Conservation (phyloP, 1,140 invertebrate species). For the Drosophila lacteicornis region DNA sequence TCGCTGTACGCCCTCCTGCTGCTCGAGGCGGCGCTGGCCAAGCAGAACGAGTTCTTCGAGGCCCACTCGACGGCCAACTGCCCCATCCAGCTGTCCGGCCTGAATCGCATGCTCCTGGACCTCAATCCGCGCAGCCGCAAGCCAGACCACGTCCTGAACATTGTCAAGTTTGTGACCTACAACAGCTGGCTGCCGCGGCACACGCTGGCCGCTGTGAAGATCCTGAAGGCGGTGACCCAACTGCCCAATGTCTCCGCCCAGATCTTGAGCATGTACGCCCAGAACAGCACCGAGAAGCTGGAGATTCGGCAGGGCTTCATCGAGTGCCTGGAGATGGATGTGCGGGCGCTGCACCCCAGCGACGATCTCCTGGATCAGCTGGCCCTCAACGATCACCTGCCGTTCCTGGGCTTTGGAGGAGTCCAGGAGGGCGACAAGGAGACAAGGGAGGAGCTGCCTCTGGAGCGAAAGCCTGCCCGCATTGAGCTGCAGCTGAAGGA, state of each 20-base stretch:
- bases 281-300: constrained; percentile 86
- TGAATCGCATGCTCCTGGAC: constrained; percentile 93
- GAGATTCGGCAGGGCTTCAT: constrained; percentile 93
- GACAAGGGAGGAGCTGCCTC: constrained; percentile 58
- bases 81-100: constrained; percentile 89
- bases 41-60: constrained; percentile 89
- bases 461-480: constrained; percentile 60
- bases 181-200: constrained; percentile 90
- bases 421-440: constrained; percentile 5
- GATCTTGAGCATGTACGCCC: constrained; percentile 90
- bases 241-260: constrained; percentile 89
- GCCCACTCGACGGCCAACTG: constrained; percentile 86
- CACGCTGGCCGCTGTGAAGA: constrained; percentile 89
- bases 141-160: constrained; percentile 92
- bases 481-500: constrained; percentile 87
- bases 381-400: constrained; percentile 20
- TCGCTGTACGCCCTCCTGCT: constrained; percentile 89
- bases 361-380: constrained; percentile 31
- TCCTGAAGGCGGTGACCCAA: constrained; percentile 88
- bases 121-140: constrained; percentile 91
- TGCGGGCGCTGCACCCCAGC: constrained; percentile 49
- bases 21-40: constrained; percentile 87
- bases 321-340: constrained; percentile 92
- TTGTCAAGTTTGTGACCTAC: constrained; percentile 91
- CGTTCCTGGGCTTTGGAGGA: constrained; percentile 15